Evolutionary conservation across 2,888 invertebrate genomes (phyloP).

Genomic region (Acanthosepion lycidas): DNA sequence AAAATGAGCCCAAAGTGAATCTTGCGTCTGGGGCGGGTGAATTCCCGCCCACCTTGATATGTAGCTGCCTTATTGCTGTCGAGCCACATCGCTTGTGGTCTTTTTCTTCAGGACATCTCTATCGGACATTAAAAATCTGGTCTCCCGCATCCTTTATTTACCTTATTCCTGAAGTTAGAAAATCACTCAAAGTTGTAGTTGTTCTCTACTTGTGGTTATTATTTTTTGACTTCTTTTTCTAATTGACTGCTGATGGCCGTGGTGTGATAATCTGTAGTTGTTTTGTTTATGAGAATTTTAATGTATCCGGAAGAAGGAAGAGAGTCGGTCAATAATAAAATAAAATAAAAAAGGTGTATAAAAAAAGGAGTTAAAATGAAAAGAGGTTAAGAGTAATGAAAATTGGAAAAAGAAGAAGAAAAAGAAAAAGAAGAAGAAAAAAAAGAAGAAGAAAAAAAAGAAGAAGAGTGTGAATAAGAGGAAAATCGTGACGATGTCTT

Average conservation of each 20-base stretch:
- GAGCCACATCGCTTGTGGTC: background rate
- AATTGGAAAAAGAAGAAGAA: background rate
- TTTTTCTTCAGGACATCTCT: background rate
- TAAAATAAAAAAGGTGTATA: background rate
- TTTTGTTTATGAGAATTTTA: background rate
- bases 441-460: background rate
- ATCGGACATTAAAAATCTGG: constrained; percentile 7
- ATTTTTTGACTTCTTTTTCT: background rate
- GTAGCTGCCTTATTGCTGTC: background rate
- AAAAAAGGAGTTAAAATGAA: background rate
- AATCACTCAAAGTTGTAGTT: background rate
- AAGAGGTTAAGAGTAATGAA: background rate
- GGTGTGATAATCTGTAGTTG: background rate
- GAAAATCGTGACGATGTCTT: too few relatives aligned
- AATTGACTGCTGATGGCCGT: background rate
- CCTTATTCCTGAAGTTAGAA: background rate
- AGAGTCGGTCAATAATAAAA: background rate
- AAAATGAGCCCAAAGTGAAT: background rate
- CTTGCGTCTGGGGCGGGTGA: background rate
- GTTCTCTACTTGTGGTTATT: background rate
- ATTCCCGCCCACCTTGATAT: background rate
- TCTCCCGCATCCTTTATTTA: background rate
- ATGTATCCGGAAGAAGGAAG: background rate
- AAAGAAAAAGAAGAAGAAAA: background rate
- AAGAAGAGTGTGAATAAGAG: background rate